phyloP scores from a whole-genome alignment of 2,113 vertebrate species.

The Sphaerodactylus townsendi region DNA sequence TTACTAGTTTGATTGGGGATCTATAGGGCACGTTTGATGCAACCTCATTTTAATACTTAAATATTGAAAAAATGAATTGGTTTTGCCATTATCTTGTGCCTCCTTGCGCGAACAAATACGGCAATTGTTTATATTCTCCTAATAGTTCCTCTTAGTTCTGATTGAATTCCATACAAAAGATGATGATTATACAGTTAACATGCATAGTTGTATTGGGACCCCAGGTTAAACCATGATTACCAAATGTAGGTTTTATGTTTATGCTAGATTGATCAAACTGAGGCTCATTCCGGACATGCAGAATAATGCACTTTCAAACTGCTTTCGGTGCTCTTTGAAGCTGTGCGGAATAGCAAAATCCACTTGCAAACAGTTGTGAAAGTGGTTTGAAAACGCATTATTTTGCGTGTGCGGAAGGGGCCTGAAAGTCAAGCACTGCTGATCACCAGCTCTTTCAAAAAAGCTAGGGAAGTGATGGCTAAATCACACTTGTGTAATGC shows the following conservation, averaged over 20 bases:
- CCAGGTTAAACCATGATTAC: slow-evolving; percentile 41
- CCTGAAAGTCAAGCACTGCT: not conserved
- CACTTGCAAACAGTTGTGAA: too few relatives aligned
- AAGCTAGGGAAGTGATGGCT: not conserved
- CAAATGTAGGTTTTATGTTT: not conserved
- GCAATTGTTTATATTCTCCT: slow-evolving; percentile 21
- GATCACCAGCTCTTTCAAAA: not conserved
- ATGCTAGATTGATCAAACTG: not conserved
- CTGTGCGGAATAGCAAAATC: too few relatives aligned
- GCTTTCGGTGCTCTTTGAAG: too few relatives aligned
- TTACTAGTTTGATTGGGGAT: fast-evolving
- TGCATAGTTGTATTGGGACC: slow-evolving; percentile 14
- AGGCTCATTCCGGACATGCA: too few relatives aligned
- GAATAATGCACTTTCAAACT: too few relatives aligned
- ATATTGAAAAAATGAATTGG: slow-evolving; percentile 1
- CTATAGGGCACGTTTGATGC: not conserved
- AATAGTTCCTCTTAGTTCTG: slow-evolving; percentile 25
- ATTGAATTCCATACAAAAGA: slow-evolving; percentile 1
- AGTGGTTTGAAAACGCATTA: too few relatives aligned
- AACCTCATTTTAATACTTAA: not conserved
- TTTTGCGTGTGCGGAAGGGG: too few relatives aligned
- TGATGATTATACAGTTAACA: slow-evolving; percentile 45
- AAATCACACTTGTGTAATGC: not conserved
- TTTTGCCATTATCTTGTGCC: slow-evolving; percentile 43
- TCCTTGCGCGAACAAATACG: not conserved